These are phyloP conservation scores for Stenichneumon culpator DNA, from an alignment of 2,888 invertebrate genomes.

Conservation along the genomic window DNA sequence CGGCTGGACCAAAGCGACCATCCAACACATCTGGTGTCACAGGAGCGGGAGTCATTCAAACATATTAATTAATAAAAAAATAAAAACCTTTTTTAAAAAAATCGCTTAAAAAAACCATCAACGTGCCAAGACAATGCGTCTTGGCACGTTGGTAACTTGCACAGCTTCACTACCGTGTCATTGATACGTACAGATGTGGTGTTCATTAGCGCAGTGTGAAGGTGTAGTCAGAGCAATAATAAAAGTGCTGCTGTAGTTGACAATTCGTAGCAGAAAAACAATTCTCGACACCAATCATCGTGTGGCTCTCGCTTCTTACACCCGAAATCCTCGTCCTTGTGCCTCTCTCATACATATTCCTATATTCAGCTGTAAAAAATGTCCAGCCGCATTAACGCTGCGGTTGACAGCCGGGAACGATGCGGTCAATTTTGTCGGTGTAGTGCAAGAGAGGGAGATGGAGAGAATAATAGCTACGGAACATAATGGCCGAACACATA, in stretches of 20 bases:
- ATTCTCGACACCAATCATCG: constrained; percentile 9
- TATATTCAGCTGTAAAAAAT: constrained; percentile 68
- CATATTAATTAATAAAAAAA: too few relatives aligned
- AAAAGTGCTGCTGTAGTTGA: background rate
- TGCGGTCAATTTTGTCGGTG: constrained; percentile 75
- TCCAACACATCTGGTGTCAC: too few relatives aligned
- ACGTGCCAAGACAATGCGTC: too few relatives aligned
- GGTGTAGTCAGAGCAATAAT: constrained; percentile 22
- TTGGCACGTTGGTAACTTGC: background rate
- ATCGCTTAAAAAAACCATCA: too few relatives aligned
- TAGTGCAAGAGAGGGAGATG: constrained; percentile 49
- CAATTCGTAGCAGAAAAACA: constrained; percentile 1
- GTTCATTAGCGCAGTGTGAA: constrained; percentile 35
- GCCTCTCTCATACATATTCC: constrained; percentile 8
- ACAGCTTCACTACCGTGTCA: background rate
- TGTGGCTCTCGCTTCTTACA: background rate
- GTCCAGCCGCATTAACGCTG: constrained; percentile 78
- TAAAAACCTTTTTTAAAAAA: too few relatives aligned
- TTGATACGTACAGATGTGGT: background rate
- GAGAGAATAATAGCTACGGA: constrained; percentile 59
- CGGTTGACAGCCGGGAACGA: constrained; percentile 78
- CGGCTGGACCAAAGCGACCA: too few relatives aligned
- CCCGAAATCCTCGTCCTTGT: background rate
- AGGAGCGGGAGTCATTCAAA: too few relatives aligned
- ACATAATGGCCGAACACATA: constrained; percentile 64